Conservation (phyloP, 2,113 vertebrate genomes). For the Crotalus horridus region DNA sequence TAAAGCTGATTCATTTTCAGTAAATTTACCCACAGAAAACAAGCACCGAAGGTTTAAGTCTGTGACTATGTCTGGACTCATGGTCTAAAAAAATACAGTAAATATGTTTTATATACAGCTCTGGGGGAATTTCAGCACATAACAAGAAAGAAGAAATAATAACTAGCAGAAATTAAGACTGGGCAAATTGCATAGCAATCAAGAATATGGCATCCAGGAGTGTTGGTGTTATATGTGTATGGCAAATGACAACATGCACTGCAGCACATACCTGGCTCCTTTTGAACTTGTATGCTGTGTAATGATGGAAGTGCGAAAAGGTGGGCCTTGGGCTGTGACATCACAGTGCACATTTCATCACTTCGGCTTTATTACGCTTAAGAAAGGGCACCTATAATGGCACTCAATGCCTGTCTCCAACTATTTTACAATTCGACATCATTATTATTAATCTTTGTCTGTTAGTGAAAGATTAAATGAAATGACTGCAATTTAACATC, state of each 20-base stretch:
- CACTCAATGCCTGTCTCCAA: background rate
- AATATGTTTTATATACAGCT: background rate
- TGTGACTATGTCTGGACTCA: background rate
- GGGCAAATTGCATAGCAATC: background rate
- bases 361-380: background rate
- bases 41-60: background rate
- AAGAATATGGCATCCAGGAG: background rate
- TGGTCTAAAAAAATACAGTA: background rate
- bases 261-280: background rate
- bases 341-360: background rate
- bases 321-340: background rate
- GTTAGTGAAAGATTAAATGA: background rate
- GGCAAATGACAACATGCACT: background rate
- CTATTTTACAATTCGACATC: background rate
- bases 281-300: background rate
- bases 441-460: background rate
- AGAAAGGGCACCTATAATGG: background rate
- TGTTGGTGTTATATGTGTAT: background rate
- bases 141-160: background rate
- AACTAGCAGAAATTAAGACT: background rate
- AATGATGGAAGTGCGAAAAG: background rate
- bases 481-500: background rate
- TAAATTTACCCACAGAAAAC: background rate
- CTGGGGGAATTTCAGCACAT: background rate
- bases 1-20: background rate